These are phyloP conservation scores for Rhodinocichla rosea DNA, from an alignment of 2,113 vertebrate genomes.

Conservation along the genomic window DNA sequence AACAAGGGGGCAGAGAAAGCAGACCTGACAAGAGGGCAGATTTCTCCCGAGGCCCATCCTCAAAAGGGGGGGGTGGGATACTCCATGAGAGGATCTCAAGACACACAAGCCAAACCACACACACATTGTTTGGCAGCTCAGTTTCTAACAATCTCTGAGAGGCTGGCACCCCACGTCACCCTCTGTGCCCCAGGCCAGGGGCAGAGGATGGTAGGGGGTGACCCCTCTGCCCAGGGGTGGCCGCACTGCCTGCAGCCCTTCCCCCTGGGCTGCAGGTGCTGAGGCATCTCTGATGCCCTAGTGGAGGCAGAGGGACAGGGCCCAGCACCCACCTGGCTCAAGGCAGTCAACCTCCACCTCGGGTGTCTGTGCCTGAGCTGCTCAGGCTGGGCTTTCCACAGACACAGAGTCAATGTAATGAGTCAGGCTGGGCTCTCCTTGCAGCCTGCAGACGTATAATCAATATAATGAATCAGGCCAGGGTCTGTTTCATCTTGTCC, in stretches of 20 bases:
- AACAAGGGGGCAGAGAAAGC: not conserved
- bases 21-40: not conserved
- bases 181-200: not conserved
- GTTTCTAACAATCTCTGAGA: not conserved
- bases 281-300: not conserved
- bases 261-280: not conserved
- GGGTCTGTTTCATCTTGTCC: not conserved
- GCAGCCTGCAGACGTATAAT: not conserved
- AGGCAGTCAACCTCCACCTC: rapidly evolving
- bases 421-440: not conserved
- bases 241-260: not conserved
- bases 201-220: not conserved
- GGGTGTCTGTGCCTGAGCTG: rapidly evolving
- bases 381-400: not conserved
- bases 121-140: not conserved
- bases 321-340: not conserved
- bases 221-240: not conserved
- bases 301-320: not conserved
- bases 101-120: not conserved
- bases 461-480: not conserved
- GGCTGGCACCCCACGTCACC: rapidly evolving
- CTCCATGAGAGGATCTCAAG: not conserved
- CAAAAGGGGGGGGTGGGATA: not conserved
- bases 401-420: rapidly evolving
- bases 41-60: not conserved